Base-by-base conservation (phyloP, 2,113 vertebrate species). In the Mustelus asterias region DNA sequence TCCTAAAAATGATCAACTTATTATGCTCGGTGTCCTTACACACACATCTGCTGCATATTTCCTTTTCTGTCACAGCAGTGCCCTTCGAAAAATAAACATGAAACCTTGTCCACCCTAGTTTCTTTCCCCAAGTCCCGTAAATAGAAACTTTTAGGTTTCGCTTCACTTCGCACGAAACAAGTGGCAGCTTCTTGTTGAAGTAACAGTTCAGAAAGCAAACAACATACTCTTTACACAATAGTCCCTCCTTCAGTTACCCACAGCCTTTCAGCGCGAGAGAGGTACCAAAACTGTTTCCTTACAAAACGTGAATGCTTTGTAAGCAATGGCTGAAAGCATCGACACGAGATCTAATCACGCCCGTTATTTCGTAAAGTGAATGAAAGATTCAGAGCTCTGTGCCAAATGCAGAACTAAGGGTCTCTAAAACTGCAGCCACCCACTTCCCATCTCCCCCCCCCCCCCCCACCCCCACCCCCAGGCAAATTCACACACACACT, bases 191-290 rank as follows among this genome's bases (percentile, higher is more conserved):
- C 69, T 95, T 48, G 69, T 95, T 48, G 69, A 72, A 95, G 41
- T 76, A 95, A 72, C 94, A 95, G 94, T 95, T 95, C 94, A 95
- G 94, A 95, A 95, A 95, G 94, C 94, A 72, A 95, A 95, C 20
- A 95, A 72, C 67, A 76, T 95, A 72, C 37, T 54, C 67, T 54
- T 54, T 54, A 44, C 41, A 65, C 89, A 93, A 93, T 65, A 37
- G 89, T 65, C 18, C 89, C 89, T 65, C 18, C 69, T 70, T 95
- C 41, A 18, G 41, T 95, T 72, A 95, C 41, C 60, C 94, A 95
- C 7, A 24, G 94, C 69, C 24, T 95, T 95, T 48, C 94, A 95
- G 69, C 41, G 2, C 24, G 11, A 70, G 69, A 33, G 65, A 33
- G 65, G 22, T 54, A 95, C 63, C 67, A 54, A 67, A 65, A 33